A percentile compares a stretch with the other conserved stretches of the same genome.
These are phyloP conservation scores for Prionailurus bengalensis DNA, from an alignment of 2,113 vertebrate species.

Conservation along the genomic window DNA sequence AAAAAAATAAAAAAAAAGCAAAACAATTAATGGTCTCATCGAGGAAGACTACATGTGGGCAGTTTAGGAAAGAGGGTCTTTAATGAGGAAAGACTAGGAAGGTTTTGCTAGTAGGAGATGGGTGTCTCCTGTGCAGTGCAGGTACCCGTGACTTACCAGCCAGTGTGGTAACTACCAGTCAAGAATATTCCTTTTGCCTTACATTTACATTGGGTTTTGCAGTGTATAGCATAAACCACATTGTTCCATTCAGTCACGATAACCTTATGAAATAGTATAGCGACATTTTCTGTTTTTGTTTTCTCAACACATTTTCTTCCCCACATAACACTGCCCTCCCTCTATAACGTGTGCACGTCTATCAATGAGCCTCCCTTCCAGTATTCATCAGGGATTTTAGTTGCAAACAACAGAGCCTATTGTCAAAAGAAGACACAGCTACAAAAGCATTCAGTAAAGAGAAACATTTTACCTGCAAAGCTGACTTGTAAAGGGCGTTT, in stretches of 20 bases:
- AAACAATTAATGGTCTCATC: not conserved
- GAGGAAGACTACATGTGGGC: not conserved
- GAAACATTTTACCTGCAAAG: not conserved
- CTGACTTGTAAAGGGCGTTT: not conserved
- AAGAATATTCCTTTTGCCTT: not conserved
- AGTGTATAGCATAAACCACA: not conserved
- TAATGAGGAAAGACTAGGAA: not conserved
- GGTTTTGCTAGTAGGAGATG: not conserved
- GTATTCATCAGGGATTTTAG: not conserved
- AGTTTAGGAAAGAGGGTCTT: not conserved
- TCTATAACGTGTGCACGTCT: not conserved
- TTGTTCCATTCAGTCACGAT: not conserved
- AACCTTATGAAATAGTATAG: slow-evolving; percentile 16
- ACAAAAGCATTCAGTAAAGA: not conserved
- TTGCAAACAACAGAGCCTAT: not conserved
- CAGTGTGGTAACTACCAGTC: not conserved
- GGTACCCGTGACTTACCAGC: not conserved
- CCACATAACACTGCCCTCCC: not conserved
- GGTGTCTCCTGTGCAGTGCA: not conserved
- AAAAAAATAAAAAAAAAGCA: too few relatives aligned
- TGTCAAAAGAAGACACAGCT: slow-evolving; percentile 49
- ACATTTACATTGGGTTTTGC: not conserved
- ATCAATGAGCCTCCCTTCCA: not conserved
- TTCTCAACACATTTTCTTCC: not conserved
- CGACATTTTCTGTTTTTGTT: not conserved